Conservation (phyloP, 2,888 invertebrate species). For the Malacosoma neustria region DNA sequence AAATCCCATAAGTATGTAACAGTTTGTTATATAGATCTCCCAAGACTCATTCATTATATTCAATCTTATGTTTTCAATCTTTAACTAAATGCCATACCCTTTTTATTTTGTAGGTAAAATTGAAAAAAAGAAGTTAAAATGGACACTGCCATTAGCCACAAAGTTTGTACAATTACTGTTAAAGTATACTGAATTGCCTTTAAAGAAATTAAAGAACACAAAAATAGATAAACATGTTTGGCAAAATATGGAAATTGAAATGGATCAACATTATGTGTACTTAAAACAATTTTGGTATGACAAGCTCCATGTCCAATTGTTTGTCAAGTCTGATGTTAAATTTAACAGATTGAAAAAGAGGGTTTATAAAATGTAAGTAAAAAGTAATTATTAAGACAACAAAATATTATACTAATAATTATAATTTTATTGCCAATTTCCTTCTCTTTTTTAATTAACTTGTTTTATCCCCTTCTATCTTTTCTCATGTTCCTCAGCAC, state of each 20-base stretch:
- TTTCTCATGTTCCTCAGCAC: too few species aligned
- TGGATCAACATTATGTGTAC: constrained; percentile 30
- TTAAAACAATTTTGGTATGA: constrained; percentile 43
- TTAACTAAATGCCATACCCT: too few species aligned
- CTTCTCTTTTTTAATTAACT: too few species aligned
- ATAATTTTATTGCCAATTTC: too few species aligned
- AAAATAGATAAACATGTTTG: constrained; percentile 39
- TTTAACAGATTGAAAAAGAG: constrained; percentile 29
- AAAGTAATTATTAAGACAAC: too few species aligned
- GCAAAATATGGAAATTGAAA: constrained; percentile 34
- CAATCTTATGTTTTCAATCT: too few species aligned
- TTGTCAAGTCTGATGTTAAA: constrained; percentile 39
- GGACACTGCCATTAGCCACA: constrained; percentile 38
- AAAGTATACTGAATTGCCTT: constrained; percentile 25
- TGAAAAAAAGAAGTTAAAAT: constrained; percentile 29
- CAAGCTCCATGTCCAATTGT: constrained; percentile 46
- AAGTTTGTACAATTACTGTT: constrained; percentile 39
- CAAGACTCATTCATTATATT: too few species aligned
- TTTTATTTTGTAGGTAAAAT: constrained; percentile 27
- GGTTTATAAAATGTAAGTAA: constrained; percentile 39
- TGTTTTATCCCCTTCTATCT: too few species aligned
- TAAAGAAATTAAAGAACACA: constrained; percentile 40
- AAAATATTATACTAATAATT: too few species aligned
- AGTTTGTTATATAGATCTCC: too few species aligned
- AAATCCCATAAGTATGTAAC: too few species aligned